These are phyloP conservation scores for Crematogaster levior DNA, from an alignment of 2,888 invertebrate species.

Conservation along the genomic window DNA sequence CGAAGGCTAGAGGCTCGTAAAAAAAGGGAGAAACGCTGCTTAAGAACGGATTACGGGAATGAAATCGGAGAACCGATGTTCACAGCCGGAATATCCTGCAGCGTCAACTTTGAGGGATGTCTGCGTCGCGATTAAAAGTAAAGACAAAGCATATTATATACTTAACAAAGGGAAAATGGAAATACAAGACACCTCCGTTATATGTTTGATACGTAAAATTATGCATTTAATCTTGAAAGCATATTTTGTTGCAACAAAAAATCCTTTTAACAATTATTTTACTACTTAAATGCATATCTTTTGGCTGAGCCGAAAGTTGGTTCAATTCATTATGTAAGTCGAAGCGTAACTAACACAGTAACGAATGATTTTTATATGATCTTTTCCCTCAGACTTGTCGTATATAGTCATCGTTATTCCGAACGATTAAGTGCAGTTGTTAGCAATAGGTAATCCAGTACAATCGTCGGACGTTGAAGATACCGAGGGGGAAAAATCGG, in stretches of 20 bases:
- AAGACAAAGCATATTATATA: constrained; percentile 17
- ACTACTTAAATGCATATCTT: not conserved
- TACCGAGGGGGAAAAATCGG: constrained; percentile 25
- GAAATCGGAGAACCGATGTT: constrained; percentile 79
- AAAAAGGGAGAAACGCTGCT: constrained; percentile 81
- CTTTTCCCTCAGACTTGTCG: constrained; percentile 35
- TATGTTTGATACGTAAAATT: not conserved
- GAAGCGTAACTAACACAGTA: constrained; percentile 21
- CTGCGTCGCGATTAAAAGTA: constrained; percentile 36
- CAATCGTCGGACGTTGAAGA: constrained; percentile 63
- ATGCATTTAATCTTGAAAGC: not conserved
- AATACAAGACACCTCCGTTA: not conserved
- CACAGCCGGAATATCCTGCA: constrained; percentile 31
- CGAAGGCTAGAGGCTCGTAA: constrained; percentile 81
- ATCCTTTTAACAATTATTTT: not conserved
- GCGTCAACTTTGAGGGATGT: constrained; percentile 30
- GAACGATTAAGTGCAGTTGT: constrained; percentile 76
- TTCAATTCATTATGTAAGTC: not conserved
- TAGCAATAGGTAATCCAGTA: constrained; percentile 77
- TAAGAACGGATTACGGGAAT: constrained; percentile 85
- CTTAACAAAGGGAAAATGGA: constrained; percentile 2
- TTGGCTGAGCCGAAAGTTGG: not conserved
- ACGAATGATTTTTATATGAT: constrained; percentile 61
- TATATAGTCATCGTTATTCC: constrained; percentile 75
- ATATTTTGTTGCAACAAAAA: not conserved